A percentile compares a stretch with the other conserved stretches of the same genome.
phyloP scores from a whole-genome alignment of 2,888 invertebrate species.

The Leucozona laternaria region DNA sequence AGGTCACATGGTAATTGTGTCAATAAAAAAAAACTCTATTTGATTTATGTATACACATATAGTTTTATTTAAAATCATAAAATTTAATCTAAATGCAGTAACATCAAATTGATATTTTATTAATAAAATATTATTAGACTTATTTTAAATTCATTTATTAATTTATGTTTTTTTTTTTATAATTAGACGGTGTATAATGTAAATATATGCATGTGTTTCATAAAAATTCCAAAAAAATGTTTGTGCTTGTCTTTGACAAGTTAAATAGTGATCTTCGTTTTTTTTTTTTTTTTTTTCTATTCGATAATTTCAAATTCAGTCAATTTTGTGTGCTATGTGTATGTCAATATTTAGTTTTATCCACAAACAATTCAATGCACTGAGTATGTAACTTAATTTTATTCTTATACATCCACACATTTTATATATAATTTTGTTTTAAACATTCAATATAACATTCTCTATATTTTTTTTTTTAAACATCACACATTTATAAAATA shows the following conservation, averaged over 20 bases:
- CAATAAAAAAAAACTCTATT: background rate
- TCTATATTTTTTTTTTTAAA: conserved; percentile 19
- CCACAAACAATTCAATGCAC: conserved; percentile 15
- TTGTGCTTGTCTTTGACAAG: conserved; percentile 39
- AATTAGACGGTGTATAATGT: conserved; percentile 38
- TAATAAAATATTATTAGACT: conserved; percentile 37
- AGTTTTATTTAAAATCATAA: conserved; percentile 60
- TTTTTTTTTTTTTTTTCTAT: conserved; percentile 6
- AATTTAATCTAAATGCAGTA: conserved; percentile 11
- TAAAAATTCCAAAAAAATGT: conserved; percentile 69
- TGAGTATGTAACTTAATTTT: conserved; percentile 7
- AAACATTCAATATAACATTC: conserved; percentile 69
- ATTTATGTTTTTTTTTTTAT: background rate
- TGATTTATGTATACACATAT: conserved; percentile 24
- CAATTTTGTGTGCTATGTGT: conserved; percentile 49
- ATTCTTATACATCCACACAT: conserved; percentile 26
- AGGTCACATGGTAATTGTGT: too few species aligned
- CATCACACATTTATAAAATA: conserved; percentile 49
- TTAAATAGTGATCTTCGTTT: conserved; percentile 41
- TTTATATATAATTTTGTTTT: conserved; percentile 22
- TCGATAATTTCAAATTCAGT: conserved; percentile 70
- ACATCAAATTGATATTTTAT: conserved; percentile 56
- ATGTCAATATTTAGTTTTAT: conserved; percentile 7
- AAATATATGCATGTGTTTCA: conserved; percentile 55
- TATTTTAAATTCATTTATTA: conserved; percentile 51